A percentile compares a stretch with the other conserved stretches of the same genome.
These are phyloP conservation scores for Ibycter americanus DNA, from an alignment of 2,797 vertebrate species.

Conservation along the genomic window DNA sequence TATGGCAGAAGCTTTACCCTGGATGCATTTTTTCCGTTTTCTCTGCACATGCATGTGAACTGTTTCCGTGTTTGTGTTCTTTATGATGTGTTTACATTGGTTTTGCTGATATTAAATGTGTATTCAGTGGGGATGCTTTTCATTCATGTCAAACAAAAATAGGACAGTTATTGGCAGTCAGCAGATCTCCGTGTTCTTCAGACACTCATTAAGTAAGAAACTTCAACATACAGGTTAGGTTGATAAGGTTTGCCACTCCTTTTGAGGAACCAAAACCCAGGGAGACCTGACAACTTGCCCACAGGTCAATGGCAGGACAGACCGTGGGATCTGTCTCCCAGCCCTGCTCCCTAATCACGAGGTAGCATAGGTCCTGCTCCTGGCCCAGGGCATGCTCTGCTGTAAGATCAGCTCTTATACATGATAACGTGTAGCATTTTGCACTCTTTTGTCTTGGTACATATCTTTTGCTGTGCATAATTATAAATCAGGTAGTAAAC, in stretches of 20 bases:
- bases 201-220: background rate
- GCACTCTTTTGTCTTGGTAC: background rate
- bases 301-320: background rate
- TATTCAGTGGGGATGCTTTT: background rate
- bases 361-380: background rate
- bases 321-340: background rate
- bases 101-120: background rate
- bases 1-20: background rate
- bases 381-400: accelerated
- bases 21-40: background rate
- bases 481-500: background rate
- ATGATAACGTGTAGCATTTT: background rate
- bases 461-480: background rate
- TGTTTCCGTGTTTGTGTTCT: background rate
- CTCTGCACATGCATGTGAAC: background rate
- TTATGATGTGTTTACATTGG: background rate
- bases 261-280: background rate
- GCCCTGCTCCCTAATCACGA: background rate
- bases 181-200: background rate
- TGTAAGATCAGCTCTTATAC: background rate
- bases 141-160: background rate
- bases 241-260: background rate
- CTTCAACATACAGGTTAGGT: background rate
- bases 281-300: background rate
- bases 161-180: background rate